Base-by-base conservation (phyloP, 2,797 vertebrate species). In the Takifugu rubripes region DNA sequence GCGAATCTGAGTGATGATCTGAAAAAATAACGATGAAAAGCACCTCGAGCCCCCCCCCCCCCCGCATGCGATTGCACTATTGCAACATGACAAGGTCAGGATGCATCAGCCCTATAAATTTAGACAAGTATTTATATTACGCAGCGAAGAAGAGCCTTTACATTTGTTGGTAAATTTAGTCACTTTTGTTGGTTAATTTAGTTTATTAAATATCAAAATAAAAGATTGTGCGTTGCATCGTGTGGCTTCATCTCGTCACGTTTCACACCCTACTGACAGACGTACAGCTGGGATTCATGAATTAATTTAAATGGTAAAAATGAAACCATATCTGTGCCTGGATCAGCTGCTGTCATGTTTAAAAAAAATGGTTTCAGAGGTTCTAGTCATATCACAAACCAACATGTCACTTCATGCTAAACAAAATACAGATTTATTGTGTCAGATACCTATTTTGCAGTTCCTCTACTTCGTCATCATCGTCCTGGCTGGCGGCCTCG, bases 381-480 rank as follows among this genome's bases (percentile, higher is more conserved):
- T 17, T 52, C 12, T 21, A 24, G 10, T 17, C 0, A 45, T 24
- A 52, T 54, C 14, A 55, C 8, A 50, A 1, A 54, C 1, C 1
- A 45, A 31, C 14, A 56, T 56, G 2, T 55, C n/a, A 63, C 33
- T 5, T 58, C 45, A 52, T 21, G 11, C 14, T 9, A n/a, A 29
- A 50, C 11, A 50, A 55, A 11, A 3, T 12, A 53, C n/a, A 52
- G 25, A 17, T 61, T 49, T 49, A 57, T 1, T 47, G 3, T 52
- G 24, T 49, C 6, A 51, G 49, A 52, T 83, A 96, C 94, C 94
- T 96, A 74, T 91, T 93, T 53, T 83, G 84, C 31, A 96, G 92
- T 66, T 93, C 93, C 65, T 94, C 93, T 48, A 92, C 80, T 60
- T 92, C 93, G 1, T 91, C 84, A 82, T 91, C 84, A 79, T 93